Evolutionary conservation across 2,113 vertebrate species (phyloP).

Genomic region (Meleagris gallopavo): DNA sequence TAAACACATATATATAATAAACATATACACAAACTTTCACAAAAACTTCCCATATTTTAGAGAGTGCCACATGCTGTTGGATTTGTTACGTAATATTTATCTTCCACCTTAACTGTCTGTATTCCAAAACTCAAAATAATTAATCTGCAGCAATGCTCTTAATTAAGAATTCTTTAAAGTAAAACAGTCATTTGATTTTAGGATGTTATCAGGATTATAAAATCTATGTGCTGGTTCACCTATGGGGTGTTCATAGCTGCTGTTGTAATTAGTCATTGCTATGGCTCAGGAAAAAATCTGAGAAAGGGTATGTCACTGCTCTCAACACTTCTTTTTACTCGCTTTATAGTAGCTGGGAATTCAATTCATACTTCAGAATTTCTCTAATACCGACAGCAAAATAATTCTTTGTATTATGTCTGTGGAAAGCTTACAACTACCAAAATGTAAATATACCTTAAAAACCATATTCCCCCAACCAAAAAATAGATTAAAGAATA

Average conservation of each 20-base stretch:
- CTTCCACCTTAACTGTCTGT: not conserved
- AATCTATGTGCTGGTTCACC: not conserved
- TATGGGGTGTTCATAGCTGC: not conserved
- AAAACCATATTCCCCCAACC: not conserved
- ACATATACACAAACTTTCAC: not conserved
- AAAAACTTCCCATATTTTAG: not conserved
- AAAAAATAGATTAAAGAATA: not conserved
- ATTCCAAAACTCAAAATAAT: not conserved
- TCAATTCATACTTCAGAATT: not conserved
- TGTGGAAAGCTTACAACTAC: not conserved
- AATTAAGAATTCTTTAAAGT: not conserved
- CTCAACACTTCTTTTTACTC: not conserved
- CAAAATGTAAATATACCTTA: not conserved
- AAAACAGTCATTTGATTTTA: not conserved
- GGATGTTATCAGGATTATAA: not conserved
- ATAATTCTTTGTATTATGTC: not conserved
- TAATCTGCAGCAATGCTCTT: not conserved
- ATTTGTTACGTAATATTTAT: not conserved
- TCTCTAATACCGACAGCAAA: not conserved
- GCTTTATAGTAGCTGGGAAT: not conserved
- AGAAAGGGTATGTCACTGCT: not conserved
- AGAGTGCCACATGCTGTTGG: not conserved
- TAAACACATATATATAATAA: not conserved
- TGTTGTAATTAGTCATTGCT: not conserved
- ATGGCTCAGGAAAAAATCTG: not conserved